These are phyloP conservation scores for Sebastes cheni DNA, from an alignment of 2,797 vertebrate genomes.

Conservation along the genomic window DNA sequence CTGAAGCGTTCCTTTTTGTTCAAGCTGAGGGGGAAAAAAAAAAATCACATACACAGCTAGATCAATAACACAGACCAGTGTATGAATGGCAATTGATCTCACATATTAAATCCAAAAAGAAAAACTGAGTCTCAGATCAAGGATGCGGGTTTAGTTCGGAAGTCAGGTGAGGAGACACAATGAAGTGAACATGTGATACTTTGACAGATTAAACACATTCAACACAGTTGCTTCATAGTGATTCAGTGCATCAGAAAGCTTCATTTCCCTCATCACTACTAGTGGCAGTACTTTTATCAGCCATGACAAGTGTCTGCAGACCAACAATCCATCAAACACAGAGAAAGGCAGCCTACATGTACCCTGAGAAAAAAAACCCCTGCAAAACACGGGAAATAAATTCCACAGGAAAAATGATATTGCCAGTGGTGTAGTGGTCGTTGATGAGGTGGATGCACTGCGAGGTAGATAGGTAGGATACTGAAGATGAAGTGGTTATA, in stretches of 20 bases:
- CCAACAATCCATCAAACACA: neutral
- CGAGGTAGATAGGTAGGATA: too few relatives aligned
- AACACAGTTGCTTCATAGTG: neutral
- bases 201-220: neutral
- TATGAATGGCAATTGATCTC: neutral
- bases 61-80: neutral
- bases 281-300: neutral
- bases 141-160: neutral
- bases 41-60: constrained; percentile 2
- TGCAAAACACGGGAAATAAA: neutral
- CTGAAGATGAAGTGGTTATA: too few relatives aligned
- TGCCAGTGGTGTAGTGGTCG: too few relatives aligned
- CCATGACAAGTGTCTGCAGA: neutral
- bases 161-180: neutral
- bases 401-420: neutral
- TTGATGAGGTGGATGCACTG: too few relatives aligned
- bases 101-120: neutral
- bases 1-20: constrained; percentile 93
- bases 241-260: neutral
- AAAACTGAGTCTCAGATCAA: neutral
- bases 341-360: neutral
- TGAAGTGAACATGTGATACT: neutral
- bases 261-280: neutral
- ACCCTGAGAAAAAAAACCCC: neutral
- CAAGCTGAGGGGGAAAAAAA: constrained; percentile 80